A percentile compares a stretch with the other conserved stretches of the same genome.
phyloP scores from a whole-genome alignment of 2,888 invertebrate species.

The Megastigmus dorsalis region DNA sequence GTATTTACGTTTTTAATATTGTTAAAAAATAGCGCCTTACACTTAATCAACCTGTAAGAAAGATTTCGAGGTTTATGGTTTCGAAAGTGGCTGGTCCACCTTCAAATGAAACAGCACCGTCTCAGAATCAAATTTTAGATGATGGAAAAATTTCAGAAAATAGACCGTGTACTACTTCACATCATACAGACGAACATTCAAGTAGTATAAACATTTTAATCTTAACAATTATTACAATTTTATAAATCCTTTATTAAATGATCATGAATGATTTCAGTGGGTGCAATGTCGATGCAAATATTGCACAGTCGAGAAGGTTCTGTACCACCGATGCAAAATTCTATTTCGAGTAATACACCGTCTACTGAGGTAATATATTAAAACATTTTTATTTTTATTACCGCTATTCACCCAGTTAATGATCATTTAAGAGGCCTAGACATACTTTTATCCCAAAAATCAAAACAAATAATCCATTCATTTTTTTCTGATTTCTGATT shows the following conservation, averaged over 20 bases:
- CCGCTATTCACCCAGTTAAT: too few relatives aligned
- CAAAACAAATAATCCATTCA: too few relatives aligned
- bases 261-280: slow-evolving; percentile 12
- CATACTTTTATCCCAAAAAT: too few relatives aligned
- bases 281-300: slow-evolving; percentile 60
- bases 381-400: neutral
- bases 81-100: slow-evolving; percentile 73
- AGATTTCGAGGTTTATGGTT: slow-evolving; percentile 88
- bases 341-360: slow-evolving; percentile 54
- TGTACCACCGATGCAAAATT: slow-evolving; percentile 64
- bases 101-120: slow-evolving; percentile 54
- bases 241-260: neutral
- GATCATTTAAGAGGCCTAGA: too few relatives aligned
- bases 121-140: slow-evolving; percentile 57
- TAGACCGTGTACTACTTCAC: slow-evolving; percentile 1
- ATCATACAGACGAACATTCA: slow-evolving; percentile 51
- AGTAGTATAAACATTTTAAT: slow-evolving; percentile 30
- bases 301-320: slow-evolving; percentile 69
- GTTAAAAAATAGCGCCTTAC: slow-evolving; percentile 55
- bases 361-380: slow-evolving; percentile 61
- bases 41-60: slow-evolving; percentile 77
- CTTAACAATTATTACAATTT: neutral
- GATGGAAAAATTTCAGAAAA: slow-evolving; percentile 46
- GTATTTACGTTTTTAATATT: slow-evolving; percentile 43
- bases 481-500: too few relatives aligned